phyloP scores from a whole-genome alignment of 2,113 vertebrate genomes.

The Arizona elegans region DNA sequence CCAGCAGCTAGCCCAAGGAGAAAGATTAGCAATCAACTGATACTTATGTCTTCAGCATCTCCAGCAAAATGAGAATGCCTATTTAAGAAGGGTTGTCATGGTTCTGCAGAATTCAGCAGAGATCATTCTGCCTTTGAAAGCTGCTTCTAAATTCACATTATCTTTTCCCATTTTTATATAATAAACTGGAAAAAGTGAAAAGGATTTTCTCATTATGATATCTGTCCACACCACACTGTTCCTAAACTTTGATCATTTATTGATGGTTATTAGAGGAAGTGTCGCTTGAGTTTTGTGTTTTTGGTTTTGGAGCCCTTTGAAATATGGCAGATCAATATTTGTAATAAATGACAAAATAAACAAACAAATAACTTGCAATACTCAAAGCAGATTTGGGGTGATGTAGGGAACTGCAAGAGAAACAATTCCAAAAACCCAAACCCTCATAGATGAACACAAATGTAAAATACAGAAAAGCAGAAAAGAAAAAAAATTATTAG shows the following conservation, averaged over 20 bases:
- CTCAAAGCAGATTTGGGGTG: not conserved
- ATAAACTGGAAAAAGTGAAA: not conserved
- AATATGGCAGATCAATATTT: not conserved
- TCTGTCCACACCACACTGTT: not conserved
- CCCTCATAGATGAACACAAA: not conserved
- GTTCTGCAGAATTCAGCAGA: not conserved
- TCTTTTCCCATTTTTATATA: not conserved
- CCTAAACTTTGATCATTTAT: not conserved
- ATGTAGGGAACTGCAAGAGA: not conserved
- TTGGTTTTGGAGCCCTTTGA: not conserved
- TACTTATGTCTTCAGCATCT: not conserved
- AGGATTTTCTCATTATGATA: not conserved
- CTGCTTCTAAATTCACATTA: not conserved
- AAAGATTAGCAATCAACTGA: not conserved
- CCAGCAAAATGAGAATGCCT: not conserved
- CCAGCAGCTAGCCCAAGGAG: not conserved
- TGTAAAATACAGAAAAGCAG: not conserved
- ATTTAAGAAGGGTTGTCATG: not conserved
- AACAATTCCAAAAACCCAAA: not conserved
- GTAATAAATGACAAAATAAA: not conserved
- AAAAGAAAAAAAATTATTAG: not conserved
- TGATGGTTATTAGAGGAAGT: not conserved
- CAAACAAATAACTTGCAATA: not conserved
- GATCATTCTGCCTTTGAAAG: not conserved
- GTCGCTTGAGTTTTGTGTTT: not conserved